Percentiles rank a stretch among this genome's conserved stretches.
These are phyloP conservation scores for Selene dorsalis DNA, from an alignment of 2,797 vertebrate genomes.

Conservation along the genomic window DNA sequence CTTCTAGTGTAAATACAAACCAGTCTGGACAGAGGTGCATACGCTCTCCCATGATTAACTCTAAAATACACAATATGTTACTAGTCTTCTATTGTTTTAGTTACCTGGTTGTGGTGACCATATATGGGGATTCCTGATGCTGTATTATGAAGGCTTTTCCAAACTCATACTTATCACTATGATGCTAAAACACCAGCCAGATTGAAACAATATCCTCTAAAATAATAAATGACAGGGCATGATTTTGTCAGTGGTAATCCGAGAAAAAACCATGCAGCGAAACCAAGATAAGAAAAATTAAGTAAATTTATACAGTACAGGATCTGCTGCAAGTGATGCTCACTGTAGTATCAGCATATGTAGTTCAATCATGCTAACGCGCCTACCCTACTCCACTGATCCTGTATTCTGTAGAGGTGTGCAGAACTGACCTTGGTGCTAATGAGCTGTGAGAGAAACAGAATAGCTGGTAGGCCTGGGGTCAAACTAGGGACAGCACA, in stretches of 20 bases:
- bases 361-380: slow-evolving; percentile 2
- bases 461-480: slow-evolving; percentile 20
- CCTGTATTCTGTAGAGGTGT: slow-evolving; percentile 18
- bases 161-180: not conserved
- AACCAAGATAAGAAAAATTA: not conserved
- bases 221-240: not conserved
- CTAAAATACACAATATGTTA: not conserved
- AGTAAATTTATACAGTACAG: not conserved
- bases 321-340: not conserved
- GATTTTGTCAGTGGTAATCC: not conserved
- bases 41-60: not conserved
- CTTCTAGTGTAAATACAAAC: slow-evolving; percentile 35
- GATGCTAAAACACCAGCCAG: not conserved
- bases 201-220: not conserved
- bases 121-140: not conserved
- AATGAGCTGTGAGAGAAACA: slow-evolving; percentile 46
- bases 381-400: not conserved
- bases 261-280: not conserved
- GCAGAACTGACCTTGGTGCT: slow-evolving; percentile 54
- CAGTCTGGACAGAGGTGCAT: slow-evolving; percentile 7
- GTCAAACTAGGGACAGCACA: slow-evolving; percentile 36
- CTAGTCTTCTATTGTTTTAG: not conserved
- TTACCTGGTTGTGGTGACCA: not conserved
- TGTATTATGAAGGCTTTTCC: slow-evolving; percentile 4
- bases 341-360: slow-evolving; percentile 5